These are phyloP conservation scores for Drosophila chauvacae DNA, from an alignment of 1,140 invertebrate species.

Conservation along the genomic window DNA sequence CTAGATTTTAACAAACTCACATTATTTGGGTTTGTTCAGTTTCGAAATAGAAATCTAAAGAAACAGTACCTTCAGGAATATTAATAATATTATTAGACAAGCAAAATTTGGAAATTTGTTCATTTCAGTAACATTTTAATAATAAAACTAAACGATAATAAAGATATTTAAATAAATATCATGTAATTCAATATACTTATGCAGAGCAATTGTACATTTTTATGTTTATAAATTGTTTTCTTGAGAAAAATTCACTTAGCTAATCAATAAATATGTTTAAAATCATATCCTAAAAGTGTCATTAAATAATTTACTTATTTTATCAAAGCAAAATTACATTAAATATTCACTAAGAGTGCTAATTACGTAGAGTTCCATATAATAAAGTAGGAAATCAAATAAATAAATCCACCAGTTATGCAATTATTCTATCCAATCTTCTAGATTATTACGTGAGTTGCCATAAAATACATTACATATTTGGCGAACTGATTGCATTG, in stretches of 20 bases:
- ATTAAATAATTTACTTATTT: background rate
- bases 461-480: conserved; percentile 37
- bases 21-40: background rate
- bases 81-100: no score
- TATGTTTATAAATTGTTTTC: no score
- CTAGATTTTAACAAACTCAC: background rate
- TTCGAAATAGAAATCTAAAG: background rate
- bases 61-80: no score
- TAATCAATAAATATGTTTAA: background rate
- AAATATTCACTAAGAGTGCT: background rate
- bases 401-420: background rate
- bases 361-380: background rate
- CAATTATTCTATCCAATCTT: conserved; percentile 14
- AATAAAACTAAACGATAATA: no score
- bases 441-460: conserved; percentile 8
- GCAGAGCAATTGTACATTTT: no score
- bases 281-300: background rate
- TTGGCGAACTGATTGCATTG: conserved; percentile 14
- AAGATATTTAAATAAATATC: background rate
- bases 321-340: background rate
- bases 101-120: background rate
- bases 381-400: background rate
- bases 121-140: background rate
- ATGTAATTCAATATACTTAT: no score
- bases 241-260: no score